phyloP scores from a whole-genome alignment of 1,140 invertebrate genomes.

The Ridgeia piscesae region DNA sequence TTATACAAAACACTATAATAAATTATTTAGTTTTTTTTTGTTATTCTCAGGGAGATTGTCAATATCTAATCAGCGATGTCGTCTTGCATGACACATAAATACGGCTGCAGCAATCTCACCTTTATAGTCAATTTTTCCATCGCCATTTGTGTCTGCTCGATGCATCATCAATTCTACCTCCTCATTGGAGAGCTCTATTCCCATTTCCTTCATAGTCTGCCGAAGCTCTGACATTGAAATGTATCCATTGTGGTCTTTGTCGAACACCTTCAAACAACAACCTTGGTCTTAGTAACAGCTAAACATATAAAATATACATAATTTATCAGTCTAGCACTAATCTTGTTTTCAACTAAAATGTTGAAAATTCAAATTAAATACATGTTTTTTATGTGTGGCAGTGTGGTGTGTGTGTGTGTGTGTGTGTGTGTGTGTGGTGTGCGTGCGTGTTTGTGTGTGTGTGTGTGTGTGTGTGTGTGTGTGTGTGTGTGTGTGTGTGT shows the following conservation, averaged over 20 bases:
- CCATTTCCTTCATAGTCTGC: constrained; percentile 26
- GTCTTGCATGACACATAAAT: neutral
- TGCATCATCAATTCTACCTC: constrained; percentile 27
- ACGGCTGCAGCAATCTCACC: constrained; percentile 7
- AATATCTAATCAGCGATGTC: neutral
- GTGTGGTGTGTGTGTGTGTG: too few species aligned
- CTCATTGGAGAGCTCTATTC: constrained; percentile 23
- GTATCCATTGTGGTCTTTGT: constrained; percentile 26
- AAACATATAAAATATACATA: neutral
- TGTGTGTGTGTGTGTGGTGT: too few species aligned
- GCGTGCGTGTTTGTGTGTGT: too few species aligned
- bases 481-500: too few species aligned
- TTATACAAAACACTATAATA: too few species aligned
- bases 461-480: too few species aligned
- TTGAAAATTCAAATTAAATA: too few species aligned
- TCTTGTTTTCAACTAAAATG: neutral
- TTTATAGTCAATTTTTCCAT: constrained; percentile 30
- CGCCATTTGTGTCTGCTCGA: constrained; percentile 28
- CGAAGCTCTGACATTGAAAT: constrained; percentile 23
- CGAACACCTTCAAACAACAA: constrained; percentile 24
- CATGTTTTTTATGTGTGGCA: too few species aligned
- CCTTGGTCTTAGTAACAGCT: neutral
- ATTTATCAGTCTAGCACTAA: neutral
- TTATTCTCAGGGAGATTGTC: neutral
- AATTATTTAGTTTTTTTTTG: too few species aligned